Conservation (phyloP, 2,888 invertebrate species). For the Dinocampus coccinellae region DNA sequence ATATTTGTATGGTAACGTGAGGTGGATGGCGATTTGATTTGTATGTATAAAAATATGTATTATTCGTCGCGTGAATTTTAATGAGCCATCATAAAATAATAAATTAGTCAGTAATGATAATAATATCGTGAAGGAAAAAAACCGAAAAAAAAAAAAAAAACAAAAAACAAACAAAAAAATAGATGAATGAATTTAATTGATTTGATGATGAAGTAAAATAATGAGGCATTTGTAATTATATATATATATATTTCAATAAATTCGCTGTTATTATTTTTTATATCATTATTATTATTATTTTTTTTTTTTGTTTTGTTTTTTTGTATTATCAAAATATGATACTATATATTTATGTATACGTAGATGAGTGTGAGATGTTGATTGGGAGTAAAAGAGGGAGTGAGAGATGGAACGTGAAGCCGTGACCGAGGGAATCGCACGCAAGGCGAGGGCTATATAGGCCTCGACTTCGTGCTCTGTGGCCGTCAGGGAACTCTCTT, state of each 20-base stretch:
- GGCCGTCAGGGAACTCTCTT: slow-evolving; percentile 51
- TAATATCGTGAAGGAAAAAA: neutral
- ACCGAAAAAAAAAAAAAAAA: neutral
- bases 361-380: neutral
- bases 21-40: neutral
- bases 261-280: neutral
- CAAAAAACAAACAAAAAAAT: no score
- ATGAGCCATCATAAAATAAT: neutral
- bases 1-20: neutral
- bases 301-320: neutral
- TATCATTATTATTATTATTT: no score
- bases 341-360: neutral
- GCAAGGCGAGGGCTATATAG: slow-evolving; percentile 22
- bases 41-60: neutral
- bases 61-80: neutral
- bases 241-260: neutral
- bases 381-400: neutral
- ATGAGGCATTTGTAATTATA: no score
- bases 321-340: neutral
- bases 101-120: neutral
- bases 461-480: slow-evolving; percentile 34
- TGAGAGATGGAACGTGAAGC: slow-evolving; percentile 12
- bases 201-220: no score
- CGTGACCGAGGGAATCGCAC: slow-evolving; percentile 21
- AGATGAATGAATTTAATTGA: no score